Conservation (phyloP, 2,797 vertebrate species). For the Lithobates pipiens region DNA sequence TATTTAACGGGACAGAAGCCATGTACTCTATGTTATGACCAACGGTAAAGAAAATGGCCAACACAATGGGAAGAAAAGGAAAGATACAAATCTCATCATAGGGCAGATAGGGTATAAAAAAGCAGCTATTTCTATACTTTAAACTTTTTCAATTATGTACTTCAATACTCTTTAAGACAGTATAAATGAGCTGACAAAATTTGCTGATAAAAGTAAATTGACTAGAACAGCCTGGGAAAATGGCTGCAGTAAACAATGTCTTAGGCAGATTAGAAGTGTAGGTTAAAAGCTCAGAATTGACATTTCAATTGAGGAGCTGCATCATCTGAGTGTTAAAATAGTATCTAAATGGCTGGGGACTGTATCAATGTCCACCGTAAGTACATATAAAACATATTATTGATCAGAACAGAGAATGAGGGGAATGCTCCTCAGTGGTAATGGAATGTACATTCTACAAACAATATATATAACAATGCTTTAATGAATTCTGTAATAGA, state of each 20-base stretch:
- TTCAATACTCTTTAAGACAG: constrained; percentile 60
- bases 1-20: constrained; percentile 23
- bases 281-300: constrained; percentile 58
- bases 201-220: constrained; percentile 62
- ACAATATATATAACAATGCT: not conserved
- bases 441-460: not conserved
- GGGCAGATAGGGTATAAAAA: constrained; percentile 34
- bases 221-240: constrained; percentile 58
- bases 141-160: constrained; percentile 61
- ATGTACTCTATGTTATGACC: constrained; percentile 10
- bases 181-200: constrained; percentile 62
- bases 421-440: not conserved
- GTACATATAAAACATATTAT: constrained; percentile 41
- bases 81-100: constrained; percentile 30
- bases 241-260: constrained; percentile 55
- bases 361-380: constrained; percentile 39
- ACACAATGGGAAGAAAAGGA: constrained; percentile 19
- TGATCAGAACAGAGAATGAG: not conserved
- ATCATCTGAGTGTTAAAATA: constrained; percentile 34
- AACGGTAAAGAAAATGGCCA: constrained; percentile 31
- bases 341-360: constrained; percentile 41
- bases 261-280: constrained; percentile 57
- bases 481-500: constrained; percentile 20
- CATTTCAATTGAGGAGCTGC: constrained; percentile 47
- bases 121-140: constrained; percentile 48